These are phyloP conservation scores for Tympanuchus pallidicinctus DNA, from an alignment of 2,113 vertebrate genomes.

Conservation along the genomic window DNA sequence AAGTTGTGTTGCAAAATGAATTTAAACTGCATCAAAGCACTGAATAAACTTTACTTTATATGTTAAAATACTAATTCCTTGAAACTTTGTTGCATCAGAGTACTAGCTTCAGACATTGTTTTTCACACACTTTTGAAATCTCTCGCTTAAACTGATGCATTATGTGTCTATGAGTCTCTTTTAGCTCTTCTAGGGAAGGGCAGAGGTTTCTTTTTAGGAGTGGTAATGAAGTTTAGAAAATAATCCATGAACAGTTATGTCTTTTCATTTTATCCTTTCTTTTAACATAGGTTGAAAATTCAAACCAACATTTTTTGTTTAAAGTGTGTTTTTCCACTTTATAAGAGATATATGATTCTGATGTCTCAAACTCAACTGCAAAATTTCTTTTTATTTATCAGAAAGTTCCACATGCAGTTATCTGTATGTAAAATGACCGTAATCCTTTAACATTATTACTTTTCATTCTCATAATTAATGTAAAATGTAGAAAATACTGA, in stretches of 20 bases:
- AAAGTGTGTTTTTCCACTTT: background rate
- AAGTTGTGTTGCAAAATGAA: background rate
- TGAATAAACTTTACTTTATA: background rate
- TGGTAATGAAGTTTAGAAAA: background rate
- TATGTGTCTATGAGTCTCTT: background rate
- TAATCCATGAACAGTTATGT: background rate
- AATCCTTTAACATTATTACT: background rate
- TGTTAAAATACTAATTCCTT: background rate
- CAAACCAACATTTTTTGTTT: background rate
- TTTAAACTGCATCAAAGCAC: background rate
- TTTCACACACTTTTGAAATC: background rate
- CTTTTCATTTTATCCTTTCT: background rate
- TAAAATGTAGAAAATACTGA: background rate
- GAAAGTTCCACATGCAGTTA: background rate
- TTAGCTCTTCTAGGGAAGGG: background rate
- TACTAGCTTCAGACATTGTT: background rate
- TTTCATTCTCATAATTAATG: background rate
- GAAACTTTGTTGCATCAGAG: background rate
- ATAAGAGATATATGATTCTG: background rate
- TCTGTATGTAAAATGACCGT: background rate
- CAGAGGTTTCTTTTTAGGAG: background rate
- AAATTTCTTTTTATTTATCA: background rate
- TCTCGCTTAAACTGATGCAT: background rate
- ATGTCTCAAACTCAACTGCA: background rate
- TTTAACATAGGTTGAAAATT: background rate